phyloP scores from a whole-genome alignment of 2,888 invertebrate genomes.

The Dicyrtoma fusca region DNA sequence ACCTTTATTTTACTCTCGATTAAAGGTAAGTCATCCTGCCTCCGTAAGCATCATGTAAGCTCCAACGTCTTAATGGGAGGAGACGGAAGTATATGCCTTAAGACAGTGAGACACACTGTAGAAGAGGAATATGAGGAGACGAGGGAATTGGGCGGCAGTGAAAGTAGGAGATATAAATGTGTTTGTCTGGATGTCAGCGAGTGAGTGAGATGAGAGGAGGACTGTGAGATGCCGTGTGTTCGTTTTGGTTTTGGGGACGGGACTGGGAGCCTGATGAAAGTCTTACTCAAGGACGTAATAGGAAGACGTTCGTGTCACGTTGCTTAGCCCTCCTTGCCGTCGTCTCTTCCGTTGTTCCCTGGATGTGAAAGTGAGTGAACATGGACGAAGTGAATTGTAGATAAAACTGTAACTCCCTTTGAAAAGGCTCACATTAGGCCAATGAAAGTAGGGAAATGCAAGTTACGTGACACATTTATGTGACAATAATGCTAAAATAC shows the following conservation, averaged over 20 bases:
- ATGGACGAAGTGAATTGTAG: constrained; percentile 35
- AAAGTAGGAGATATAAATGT: constrained; percentile 10
- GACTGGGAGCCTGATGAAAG: constrained; percentile 1
- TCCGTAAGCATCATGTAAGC: too few species aligned
- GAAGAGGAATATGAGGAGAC: too few species aligned
- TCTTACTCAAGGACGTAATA: neutral
- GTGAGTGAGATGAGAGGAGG: neutral
- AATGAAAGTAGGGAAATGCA: constrained; percentile 52
- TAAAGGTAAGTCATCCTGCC: neutral
- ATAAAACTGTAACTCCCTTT: constrained; percentile 34
- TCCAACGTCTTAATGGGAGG: too few species aligned
- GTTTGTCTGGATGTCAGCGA: constrained; percentile 14
- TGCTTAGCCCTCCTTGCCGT: constrained; percentile 12
- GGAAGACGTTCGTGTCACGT: neutral
- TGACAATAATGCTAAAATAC: constrained; percentile 56
- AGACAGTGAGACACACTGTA: too few species aligned
- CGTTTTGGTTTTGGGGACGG: neutral
- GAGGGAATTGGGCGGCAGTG: neutral
- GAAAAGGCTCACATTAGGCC: constrained; percentile 47
- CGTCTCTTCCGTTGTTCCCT: neutral
- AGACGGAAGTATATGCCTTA: too few species aligned
- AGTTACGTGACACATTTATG: constrained; percentile 57
- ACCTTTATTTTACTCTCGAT: neutral
- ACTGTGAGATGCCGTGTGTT: neutral
- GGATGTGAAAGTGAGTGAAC: neutral